A percentile compares a stretch with the other conserved stretches of the same genome.
phyloP scores from a whole-genome alignment of 2,888 invertebrate genomes.

The Machimus atricapillus region DNA sequence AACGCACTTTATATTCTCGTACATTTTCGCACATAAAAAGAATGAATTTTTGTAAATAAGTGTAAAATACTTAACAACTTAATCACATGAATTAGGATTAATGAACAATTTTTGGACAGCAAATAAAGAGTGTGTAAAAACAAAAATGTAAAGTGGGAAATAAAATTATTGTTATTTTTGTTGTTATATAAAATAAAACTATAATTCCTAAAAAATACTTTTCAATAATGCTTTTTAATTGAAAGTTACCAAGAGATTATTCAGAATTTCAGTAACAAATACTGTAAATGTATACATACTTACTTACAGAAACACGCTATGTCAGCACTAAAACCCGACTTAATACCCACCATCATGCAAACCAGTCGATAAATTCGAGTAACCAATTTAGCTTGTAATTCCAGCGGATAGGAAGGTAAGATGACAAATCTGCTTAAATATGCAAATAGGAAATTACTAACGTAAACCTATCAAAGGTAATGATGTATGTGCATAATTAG shows the following conservation, averaged over 20 bases:
- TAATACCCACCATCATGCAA: neutral
- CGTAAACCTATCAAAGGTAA: neutral
- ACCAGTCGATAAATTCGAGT: neutral
- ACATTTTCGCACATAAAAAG: slow-evolving; percentile 34
- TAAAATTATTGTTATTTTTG: slow-evolving; percentile 41
- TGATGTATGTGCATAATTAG: neutral
- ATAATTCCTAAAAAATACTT: slow-evolving; percentile 21
- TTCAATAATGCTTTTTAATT: neutral
- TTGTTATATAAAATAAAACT: slow-evolving; percentile 41
- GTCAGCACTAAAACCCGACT: neutral
- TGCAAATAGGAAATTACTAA: neutral
- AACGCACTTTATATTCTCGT: slow-evolving; percentile 30
- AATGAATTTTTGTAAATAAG: slow-evolving; percentile 36
- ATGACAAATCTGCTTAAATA: neutral
- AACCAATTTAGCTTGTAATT: neutral
- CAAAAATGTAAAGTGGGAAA: slow-evolving; percentile 7
- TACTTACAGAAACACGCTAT: too few species aligned
- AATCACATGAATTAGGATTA: slow-evolving; percentile 15
- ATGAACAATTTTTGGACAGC: slow-evolving; percentile 15
- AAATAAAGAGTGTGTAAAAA: slow-evolving; percentile 4
- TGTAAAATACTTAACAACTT: slow-evolving; percentile 34
- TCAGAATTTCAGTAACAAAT: neutral
- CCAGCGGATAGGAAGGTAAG: neutral
- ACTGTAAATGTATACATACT: too few species aligned
- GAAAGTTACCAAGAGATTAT: neutral